phyloP scores from a whole-genome alignment of 1,140 invertebrate genomes.

The Hydropsyche tenuis region DNA sequence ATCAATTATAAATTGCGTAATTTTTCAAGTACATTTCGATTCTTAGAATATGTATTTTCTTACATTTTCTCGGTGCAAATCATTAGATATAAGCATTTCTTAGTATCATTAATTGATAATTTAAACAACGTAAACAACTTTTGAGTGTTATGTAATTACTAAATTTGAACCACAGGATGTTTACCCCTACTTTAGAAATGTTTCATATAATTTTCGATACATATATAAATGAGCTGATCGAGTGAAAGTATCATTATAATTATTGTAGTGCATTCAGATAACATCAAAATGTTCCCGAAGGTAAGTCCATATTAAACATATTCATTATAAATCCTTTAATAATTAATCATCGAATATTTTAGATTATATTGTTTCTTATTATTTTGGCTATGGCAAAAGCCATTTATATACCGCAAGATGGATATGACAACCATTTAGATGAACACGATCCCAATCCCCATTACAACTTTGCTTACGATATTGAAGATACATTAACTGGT shows the following conservation, averaged over 20 bases:
- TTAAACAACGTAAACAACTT: not conserved
- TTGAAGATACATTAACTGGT: conserved; percentile 66
- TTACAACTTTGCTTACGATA: conserved; percentile 64
- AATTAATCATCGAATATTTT: not conserved
- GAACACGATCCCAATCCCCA: conserved; percentile 64
- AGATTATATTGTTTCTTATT: conserved; percentile 60
- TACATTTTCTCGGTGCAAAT: no score
- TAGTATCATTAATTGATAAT: no score
- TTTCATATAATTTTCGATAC: not conserved
- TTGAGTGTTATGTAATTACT: not conserved
- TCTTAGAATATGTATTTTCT: no score
- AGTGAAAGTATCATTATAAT: not conserved
- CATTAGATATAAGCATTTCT: no score
- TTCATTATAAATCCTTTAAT: not conserved
- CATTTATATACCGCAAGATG: conserved; percentile 48
- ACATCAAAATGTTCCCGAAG: conserved; percentile 8
- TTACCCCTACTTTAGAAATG: conserved; percentile 16
- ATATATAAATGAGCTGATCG: not conserved
- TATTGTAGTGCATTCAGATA: not conserved
- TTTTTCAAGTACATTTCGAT: no score
- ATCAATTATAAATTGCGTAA: not conserved
- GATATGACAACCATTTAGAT: conserved; percentile 53
- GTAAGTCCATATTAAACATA: conserved; percentile 5
- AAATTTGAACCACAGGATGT: conserved; percentile 6
- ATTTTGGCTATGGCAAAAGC: conserved; percentile 55